A percentile compares a stretch with the other conserved stretches of the same genome.
These are phyloP conservation scores for Pseudomugil gertrudae DNA, from an alignment of 2,797 vertebrate species.

Conservation along the genomic window DNA sequence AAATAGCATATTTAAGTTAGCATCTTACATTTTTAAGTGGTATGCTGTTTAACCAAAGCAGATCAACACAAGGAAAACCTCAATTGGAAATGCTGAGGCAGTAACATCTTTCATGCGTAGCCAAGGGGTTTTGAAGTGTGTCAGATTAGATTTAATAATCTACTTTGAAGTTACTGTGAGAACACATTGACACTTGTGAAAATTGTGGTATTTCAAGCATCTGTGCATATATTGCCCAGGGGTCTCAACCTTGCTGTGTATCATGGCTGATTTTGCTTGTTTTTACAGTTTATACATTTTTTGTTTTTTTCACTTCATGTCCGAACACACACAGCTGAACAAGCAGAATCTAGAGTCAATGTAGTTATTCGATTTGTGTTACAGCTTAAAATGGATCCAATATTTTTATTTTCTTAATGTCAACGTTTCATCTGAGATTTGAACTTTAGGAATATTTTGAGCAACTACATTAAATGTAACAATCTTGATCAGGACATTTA, in stretches of 20 bases:
- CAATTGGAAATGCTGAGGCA: neutral
- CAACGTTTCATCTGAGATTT: too few species aligned
- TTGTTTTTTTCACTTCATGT: neutral
- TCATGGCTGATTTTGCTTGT: neutral
- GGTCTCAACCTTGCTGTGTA: constrained; percentile 10
- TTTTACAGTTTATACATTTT: too few species aligned
- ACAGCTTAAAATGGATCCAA: too few species aligned
- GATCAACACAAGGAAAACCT: neutral
- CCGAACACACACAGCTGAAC: too few species aligned
- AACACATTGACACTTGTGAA: constrained; percentile 40
- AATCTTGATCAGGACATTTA: too few species aligned
- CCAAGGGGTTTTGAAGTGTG: constrained; percentile 4
- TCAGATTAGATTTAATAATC: constrained; percentile 34
- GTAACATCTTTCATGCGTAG: neutral
- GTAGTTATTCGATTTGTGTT: too few species aligned
- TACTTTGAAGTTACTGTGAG: constrained; percentile 39
- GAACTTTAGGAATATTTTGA: too few species aligned
- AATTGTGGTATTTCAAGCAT: constrained; percentile 34
- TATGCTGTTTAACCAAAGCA: neutral
- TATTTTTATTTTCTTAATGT: too few species aligned
- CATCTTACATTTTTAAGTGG: neutral
- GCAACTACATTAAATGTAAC: too few species aligned
- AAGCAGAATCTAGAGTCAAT: too few species aligned
- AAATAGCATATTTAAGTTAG: neutral
- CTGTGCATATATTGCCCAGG: constrained; percentile 23